Percentiles rank a stretch among this genome's conserved stretches.
phyloP scores from a whole-genome alignment of 2,888 invertebrate genomes.

The Ophioninae sp. region DNA sequence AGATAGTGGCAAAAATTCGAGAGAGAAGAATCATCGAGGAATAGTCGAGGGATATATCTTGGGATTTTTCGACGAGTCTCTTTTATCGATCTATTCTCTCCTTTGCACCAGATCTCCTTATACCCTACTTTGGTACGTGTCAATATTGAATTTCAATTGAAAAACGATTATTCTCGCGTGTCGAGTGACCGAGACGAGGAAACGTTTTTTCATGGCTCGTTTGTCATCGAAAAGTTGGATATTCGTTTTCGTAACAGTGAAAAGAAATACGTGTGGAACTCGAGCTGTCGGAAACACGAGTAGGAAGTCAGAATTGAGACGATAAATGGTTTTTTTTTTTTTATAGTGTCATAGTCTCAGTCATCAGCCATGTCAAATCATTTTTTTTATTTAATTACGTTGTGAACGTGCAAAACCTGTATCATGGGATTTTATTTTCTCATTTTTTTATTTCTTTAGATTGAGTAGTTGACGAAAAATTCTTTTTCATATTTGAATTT shows the following conservation, averaged over 20 bases:
- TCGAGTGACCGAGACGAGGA: slow-evolving; percentile 73
- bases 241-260: slow-evolving; percentile 24
- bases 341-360: background rate
- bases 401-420: too few species aligned
- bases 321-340: background rate
- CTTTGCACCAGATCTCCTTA: background rate
- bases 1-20: slow-evolving; percentile 68
- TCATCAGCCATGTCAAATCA: too few species aligned
- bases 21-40: slow-evolving; percentile 38
- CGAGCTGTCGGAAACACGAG: slow-evolving; percentile 59
- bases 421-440: too few species aligned
- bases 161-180: slow-evolving; percentile 80
- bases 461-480: too few species aligned
- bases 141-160: slow-evolving; percentile 79
- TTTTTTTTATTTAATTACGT: too few species aligned
- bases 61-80: slow-evolving; percentile 9
- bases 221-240: slow-evolving; percentile 67
- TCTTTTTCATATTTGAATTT: too few species aligned
- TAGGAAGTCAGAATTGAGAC: slow-evolving; percentile 3
- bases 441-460: too few species aligned
- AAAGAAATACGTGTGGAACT: slow-evolving; percentile 8
- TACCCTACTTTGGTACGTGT: slow-evolving; percentile 55
- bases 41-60: slow-evolving; percentile 11
- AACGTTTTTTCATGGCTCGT: slow-evolving; percentile 65
- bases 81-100: slow-evolving; percentile 24